phyloP scores from a whole-genome alignment of 1,140 invertebrate species.

The Drosophila sp. region DNA sequence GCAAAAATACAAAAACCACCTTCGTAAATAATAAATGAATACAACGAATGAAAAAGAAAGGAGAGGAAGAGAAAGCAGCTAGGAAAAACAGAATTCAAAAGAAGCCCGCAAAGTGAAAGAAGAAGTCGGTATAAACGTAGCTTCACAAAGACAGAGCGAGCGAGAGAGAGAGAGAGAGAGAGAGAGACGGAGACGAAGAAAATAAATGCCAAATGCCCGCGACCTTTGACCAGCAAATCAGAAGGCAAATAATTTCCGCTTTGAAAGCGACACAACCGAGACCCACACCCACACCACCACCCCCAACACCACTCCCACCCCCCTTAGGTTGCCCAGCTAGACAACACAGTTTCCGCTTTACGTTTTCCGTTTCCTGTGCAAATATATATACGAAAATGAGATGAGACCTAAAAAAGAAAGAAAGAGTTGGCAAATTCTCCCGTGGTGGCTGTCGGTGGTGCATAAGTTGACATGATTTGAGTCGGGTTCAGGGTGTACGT shows the following conservation, averaged over 20 bases:
- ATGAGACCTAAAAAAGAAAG: conserved; percentile 17
- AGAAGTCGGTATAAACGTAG: neutral
- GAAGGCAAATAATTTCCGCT: conserved; percentile 44
- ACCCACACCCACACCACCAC: neutral
- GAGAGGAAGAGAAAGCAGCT: neutral
- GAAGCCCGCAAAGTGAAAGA: conserved; percentile 6
- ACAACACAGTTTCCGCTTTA: conserved; percentile 41
- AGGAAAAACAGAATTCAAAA: conserved; percentile 16
- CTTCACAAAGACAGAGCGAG: neutral
- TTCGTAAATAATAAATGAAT: conserved; percentile 10
- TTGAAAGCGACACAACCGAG: conserved; percentile 18
- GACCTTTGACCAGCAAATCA: conserved; percentile 25
- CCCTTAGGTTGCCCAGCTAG: conserved; percentile 17
- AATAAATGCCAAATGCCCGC: conserved; percentile 24
- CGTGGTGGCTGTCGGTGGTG: neutral
- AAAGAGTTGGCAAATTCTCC: conserved; percentile 3
- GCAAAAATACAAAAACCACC: conserved; percentile 15
- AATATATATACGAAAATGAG: conserved; percentile 33
- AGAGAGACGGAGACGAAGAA: neutral
- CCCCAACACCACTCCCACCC: neutral
- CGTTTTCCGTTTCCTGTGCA: conserved; percentile 53
- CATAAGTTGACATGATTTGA: conserved; percentile 34
- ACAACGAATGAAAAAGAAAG: neutral
- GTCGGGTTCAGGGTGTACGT: conserved; percentile 7
- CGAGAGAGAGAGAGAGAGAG: neutral